Evolutionary conservation across 2,888 invertebrate genomes (phyloP), one percentile per base, ranked within the genome.

Genomic region (Uloborus plumipes): DNA sequence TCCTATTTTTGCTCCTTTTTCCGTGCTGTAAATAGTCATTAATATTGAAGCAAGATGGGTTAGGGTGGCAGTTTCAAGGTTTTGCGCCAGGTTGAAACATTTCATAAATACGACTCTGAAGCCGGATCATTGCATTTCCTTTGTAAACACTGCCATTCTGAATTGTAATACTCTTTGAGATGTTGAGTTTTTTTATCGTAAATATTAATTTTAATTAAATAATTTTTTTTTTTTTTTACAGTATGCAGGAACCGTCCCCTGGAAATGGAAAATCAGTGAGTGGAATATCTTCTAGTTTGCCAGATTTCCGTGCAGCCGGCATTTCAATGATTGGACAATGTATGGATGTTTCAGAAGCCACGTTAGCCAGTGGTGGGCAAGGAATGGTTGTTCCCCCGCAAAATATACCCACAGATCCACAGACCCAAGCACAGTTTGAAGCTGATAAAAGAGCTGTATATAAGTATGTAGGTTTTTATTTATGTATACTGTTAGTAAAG

Each of bases 371-470:
- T 72, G 78, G 77, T 22, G 77, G 78, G n/a, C 78, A 78, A 70
- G 82, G 74, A 11, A 71, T 84, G 59, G 78, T 77, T 20, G 53
- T 71, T 16, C 73, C 73, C n/a, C 62, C 62, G 50, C 77, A 75
- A 50, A 76, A 74, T 58, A 72, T 82, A 22, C 67, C 81, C 14
- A 51, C 74, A 22, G 85, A 85, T 72, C 85, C 85, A 7, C 78
- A 79, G 18, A 73, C 85, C 18, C 84, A 85, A 73, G 85, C 84
- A n/a, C 85, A 85, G 51, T 85, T 85, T 73, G 86, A 86, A 74
- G 81, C 79, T 22, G 86, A 86, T 65, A 86, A 86, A 72, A 79
- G 86, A 77, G 85, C 86, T 39, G 84, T 86, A 39, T 86, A 86
- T 64, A 85, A 85, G 85, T 85, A 83, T 58, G 62, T 66, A 26